Evolutionary conservation across 2,888 invertebrate species (phyloP).

Genomic region (Caenorhabditis sulstoni): DNA sequence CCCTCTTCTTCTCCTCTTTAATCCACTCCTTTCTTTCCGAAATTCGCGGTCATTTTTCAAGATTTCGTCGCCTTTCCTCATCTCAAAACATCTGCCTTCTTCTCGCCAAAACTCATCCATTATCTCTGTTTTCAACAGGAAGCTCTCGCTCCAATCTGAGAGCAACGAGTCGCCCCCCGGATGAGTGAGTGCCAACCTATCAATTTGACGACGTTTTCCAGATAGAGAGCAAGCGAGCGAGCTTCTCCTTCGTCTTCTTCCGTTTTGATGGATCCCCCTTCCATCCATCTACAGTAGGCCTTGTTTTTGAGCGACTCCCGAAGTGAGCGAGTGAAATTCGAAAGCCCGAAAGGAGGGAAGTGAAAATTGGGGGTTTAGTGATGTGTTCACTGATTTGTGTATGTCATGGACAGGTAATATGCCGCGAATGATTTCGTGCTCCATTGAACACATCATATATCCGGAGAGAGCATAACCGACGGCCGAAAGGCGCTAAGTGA

Average conservation of each 20-base stretch:
- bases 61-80: slow-evolving; percentile 20
- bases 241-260: neutral
- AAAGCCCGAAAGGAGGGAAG: slow-evolving; percentile 5
- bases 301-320: too few species aligned
- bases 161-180: neutral
- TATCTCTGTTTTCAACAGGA: slow-evolving; percentile 8
- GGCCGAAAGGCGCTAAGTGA: slow-evolving; percentile 9
- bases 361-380: slow-evolving; percentile 23
- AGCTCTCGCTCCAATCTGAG: neutral
- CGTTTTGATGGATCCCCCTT: slow-evolving; percentile 22
- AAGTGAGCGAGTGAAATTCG: neutral
- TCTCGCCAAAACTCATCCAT: slow-evolving; percentile 14
- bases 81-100: slow-evolving; percentile 23
- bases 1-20: slow-evolving; percentile 24
- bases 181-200: slow-evolving; percentile 35
- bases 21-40: slow-evolving; percentile 30
- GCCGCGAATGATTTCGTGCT: slow-evolving; percentile 33
- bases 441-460: slow-evolving; percentile 58
- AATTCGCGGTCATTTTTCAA: slow-evolving; percentile 46
- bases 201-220: slow-evolving; percentile 5
- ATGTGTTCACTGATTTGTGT: slow-evolving; percentile 58
- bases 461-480: slow-evolving; percentile 12
- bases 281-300: slow-evolving; percentile 44
- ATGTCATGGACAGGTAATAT: slow-evolving; percentile 27
- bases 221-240: too few species aligned